Conservation (phyloP, 2,113 vertebrate species). For the Sphaerodactylus townsendi region DNA sequence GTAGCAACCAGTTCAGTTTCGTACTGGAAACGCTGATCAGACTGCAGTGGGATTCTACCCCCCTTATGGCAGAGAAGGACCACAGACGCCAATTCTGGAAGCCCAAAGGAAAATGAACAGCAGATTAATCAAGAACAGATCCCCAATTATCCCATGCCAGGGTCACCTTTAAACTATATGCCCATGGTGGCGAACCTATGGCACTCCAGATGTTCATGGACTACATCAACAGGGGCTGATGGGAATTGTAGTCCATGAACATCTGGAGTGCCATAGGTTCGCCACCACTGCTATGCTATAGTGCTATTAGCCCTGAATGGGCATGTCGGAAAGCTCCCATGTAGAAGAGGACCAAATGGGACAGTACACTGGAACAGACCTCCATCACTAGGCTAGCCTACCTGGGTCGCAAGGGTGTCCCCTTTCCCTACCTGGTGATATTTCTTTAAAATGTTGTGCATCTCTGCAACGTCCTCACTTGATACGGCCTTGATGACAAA, state of each 20-base stretch:
- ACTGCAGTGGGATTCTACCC: neutral
- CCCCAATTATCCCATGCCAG: neutral
- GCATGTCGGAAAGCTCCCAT: neutral
- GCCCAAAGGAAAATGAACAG: neutral
- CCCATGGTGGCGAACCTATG: no score
- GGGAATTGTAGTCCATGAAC: no score
- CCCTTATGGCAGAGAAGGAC: neutral
- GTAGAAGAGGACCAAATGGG: neutral
- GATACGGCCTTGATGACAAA: slow-evolving; percentile 97
- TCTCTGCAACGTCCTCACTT: slow-evolving; percentile 96
- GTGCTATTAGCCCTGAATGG: neutral
- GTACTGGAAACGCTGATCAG: neutral
- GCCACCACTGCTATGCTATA: no score
- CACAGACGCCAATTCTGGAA: neutral
- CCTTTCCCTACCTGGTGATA: slow-evolving; percentile 92
- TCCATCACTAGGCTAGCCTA: neutral
- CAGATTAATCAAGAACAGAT: neutral
- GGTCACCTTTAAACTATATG: no score
- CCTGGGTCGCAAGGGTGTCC: neutral
- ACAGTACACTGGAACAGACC: neutral
- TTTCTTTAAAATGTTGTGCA: slow-evolving; percentile 99
- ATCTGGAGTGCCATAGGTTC: no score
- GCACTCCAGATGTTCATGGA: no score
- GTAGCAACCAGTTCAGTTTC: neutral
- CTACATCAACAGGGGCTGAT: no score